Conservation (phyloP, 2,888 invertebrate genomes). For the Galerucella nymphaeae region DNA sequence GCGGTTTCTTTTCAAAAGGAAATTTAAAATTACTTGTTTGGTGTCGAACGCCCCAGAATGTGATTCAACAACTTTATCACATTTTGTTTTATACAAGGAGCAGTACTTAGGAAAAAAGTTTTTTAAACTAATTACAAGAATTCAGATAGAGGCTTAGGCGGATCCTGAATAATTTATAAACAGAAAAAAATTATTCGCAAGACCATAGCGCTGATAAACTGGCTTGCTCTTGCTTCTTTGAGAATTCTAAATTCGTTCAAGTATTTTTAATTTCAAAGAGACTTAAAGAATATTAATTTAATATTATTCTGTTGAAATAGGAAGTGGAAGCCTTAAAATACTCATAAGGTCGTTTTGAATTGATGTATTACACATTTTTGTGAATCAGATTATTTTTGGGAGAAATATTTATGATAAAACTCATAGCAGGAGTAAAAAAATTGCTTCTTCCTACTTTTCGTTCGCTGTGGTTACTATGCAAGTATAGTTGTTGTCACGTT, state of each 20-base stretch:
- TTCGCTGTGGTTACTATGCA: too few relatives aligned
- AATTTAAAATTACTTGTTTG: too few relatives aligned
- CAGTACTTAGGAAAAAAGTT: not conserved
- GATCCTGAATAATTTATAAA: conserved; percentile 7
- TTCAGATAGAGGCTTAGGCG: not conserved
- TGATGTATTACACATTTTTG: not conserved
- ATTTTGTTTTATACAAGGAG: not conserved
- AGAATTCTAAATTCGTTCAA: not conserved
- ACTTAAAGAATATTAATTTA: conserved; percentile 12
- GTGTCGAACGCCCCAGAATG: not conserved
- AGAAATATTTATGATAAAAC: too few relatives aligned
- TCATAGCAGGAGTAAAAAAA: too few relatives aligned
- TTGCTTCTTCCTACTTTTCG: too few relatives aligned
- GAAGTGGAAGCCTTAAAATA: not conserved
- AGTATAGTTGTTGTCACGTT: too few relatives aligned
- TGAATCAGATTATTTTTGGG: not conserved
- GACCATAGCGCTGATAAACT: conserved; percentile 12
- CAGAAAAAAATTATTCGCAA: conserved; percentile 9
- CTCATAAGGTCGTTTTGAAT: not conserved
- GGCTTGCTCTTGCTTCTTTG: conserved; percentile 7
- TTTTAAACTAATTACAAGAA: conserved; percentile 9
- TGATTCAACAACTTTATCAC: not conserved
- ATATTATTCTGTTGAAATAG: not conserved
- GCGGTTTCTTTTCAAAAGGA: too few relatives aligned
- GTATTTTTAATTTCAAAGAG: conserved; percentile 14